Conservation (phyloP, 2,888 invertebrate species). For the Nasonia oneida region DNA sequence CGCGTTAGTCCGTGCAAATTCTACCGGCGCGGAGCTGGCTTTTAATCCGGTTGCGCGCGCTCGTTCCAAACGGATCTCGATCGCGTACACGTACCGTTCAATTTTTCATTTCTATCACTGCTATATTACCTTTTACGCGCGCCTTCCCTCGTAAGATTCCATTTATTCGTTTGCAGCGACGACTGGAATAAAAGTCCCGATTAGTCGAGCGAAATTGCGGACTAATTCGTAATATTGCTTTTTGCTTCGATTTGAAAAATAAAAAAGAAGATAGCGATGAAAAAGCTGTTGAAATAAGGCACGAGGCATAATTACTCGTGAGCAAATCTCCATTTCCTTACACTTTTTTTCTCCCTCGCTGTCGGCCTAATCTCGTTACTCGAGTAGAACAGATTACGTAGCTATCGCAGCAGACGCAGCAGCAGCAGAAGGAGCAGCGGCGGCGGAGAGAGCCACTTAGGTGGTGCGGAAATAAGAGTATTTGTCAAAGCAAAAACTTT, state of each 20-base stretch:
- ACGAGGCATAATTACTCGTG: too few species aligned
- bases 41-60: not conserved
- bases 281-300: too few species aligned
- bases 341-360: too few species aligned
- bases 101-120: not conserved
- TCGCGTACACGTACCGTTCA: not conserved
- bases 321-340: too few species aligned
- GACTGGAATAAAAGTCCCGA: too few species aligned
- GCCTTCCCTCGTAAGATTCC: not conserved
- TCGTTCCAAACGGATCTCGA: not conserved
- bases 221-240: too few species aligned
- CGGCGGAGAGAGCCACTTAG: not conserved
- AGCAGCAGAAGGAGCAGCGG: too few species aligned
- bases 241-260: too few species aligned
- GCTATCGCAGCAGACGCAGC: not conserved
- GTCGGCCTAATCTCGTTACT: conserved; percentile 19
- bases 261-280: too few species aligned
- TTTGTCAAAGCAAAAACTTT: conserved; percentile 48
- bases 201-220: too few species aligned
- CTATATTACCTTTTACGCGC: not conserved
- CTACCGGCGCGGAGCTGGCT: not conserved
- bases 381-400: conserved; percentile 27
- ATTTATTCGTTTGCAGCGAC: not conserved
- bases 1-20: not conserved
- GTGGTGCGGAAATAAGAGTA: conserved; percentile 41